These are phyloP conservation scores for Lytechinus pictus DNA, from an alignment of 35 echinoderm and acorn worm genomes.

Conservation along the genomic window DNA sequence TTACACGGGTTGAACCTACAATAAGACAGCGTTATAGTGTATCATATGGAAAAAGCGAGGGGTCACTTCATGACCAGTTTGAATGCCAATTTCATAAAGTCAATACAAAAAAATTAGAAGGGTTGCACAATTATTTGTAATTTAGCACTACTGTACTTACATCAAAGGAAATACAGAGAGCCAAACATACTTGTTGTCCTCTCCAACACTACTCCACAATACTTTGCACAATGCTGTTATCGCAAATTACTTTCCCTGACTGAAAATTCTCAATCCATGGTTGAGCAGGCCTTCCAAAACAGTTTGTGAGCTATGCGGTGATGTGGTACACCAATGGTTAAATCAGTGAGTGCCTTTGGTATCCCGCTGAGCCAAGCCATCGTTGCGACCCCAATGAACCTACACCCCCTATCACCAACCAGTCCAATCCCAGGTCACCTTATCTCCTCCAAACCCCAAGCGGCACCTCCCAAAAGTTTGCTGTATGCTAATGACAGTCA, in stretches of 20 bases:
- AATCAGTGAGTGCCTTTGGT: not conserved
- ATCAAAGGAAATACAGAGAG: not conserved
- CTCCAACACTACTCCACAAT: no score
- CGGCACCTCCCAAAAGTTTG: not conserved
- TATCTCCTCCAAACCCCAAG: not conserved
- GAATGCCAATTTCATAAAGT: no score
- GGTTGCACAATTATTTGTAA: no score
- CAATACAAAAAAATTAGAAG: no score
- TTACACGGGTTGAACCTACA: no score
- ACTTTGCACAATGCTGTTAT: not conserved
- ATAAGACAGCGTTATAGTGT: no score
- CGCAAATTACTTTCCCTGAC: not conserved
- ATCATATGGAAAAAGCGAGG: no score
- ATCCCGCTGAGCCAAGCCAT: not conserved
- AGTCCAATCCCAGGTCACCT: not conserved
- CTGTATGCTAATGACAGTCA: not conserved
- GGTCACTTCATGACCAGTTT: no score
- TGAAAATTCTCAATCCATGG: not conserved
- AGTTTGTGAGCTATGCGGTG: not conserved
- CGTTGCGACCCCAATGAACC: not conserved
- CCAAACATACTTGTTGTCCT: not conserved
- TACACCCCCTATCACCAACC: not conserved
- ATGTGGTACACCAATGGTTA: not conserved
- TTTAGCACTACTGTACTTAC: not conserved
- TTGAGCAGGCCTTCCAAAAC: not conserved